These are phyloP conservation scores for Magallana angulata DNA, from an alignment of 1,140 invertebrate genomes.

Conservation along the genomic window DNA sequence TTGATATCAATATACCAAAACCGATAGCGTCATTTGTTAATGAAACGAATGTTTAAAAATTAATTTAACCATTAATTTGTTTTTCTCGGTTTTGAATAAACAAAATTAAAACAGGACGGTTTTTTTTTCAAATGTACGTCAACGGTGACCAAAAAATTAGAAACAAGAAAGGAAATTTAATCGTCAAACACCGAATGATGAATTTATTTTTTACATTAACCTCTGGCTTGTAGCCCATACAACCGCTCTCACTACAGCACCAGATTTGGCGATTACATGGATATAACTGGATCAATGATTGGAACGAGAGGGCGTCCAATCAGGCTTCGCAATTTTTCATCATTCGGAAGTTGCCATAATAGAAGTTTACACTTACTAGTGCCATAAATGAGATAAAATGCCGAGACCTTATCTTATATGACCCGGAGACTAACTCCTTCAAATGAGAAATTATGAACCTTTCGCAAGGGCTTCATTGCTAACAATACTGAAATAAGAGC, in stretches of 20 bases:
- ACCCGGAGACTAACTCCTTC: slow-evolving; percentile 9
- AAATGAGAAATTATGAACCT: slow-evolving; percentile 24
- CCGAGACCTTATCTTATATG: slow-evolving; percentile 25
- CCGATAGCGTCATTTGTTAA: too few relatives aligned
- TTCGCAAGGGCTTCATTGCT: not conserved
- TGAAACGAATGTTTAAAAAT: too few relatives aligned
- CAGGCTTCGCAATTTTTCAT: slow-evolving; percentile 21
- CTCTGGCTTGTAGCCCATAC: not conserved
- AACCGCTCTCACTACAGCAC: not conserved
- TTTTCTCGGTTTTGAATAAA: too few relatives aligned
- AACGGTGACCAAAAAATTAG: too few relatives aligned
- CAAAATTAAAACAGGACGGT: too few relatives aligned
- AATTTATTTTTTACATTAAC: not conserved
- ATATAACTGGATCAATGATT: not conserved
- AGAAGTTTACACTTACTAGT: slow-evolving; percentile 20
- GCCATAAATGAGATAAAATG: slow-evolving; percentile 31
- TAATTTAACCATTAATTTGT: too few relatives aligned
- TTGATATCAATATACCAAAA: too few relatives aligned
- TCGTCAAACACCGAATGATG: not conserved
- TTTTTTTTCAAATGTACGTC: too few relatives aligned
- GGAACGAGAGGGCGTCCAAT: not conserved
- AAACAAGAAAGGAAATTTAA: not conserved
- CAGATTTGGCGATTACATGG: slow-evolving; percentile 6
- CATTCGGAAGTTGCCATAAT: not conserved
- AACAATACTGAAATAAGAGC: slow-evolving; percentile 26